Conservation (phyloP, 2,113 vertebrate species). For the Melanerpes formicivorus region DNA sequence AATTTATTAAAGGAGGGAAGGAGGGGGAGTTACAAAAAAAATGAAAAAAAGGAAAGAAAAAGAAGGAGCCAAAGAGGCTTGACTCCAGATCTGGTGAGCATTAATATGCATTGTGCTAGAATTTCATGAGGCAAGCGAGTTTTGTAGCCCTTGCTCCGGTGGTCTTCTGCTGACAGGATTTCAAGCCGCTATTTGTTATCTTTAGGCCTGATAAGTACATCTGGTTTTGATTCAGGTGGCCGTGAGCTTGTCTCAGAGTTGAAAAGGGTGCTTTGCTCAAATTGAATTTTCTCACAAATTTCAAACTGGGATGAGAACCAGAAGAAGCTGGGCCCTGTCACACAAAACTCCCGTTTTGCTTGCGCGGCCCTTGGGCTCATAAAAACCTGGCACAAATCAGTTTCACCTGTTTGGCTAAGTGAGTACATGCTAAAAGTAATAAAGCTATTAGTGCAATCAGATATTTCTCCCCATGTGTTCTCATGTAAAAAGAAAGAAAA, state of each 20-base stretch:
- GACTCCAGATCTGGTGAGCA: constrained; percentile 72
- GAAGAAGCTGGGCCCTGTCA: constrained; percentile 79
- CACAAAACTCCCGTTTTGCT: constrained; percentile 76
- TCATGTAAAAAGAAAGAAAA: constrained; percentile 51
- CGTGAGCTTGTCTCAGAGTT: constrained; percentile 88
- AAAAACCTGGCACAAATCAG: constrained; percentile 85
- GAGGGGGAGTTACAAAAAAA: too few relatives aligned
- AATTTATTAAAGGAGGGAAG: constrained; percentile 35
- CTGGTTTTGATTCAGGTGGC: constrained; percentile 97
- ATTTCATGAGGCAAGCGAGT: constrained; percentile 73
- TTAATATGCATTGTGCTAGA: constrained; percentile 75
- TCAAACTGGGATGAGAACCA: constrained; percentile 84
- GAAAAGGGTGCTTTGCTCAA: constrained; percentile 84
- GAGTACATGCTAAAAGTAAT: constrained; percentile 83
- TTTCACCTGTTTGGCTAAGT: constrained; percentile 91
- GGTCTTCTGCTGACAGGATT: constrained; percentile 88
- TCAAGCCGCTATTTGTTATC: constrained; percentile 92
- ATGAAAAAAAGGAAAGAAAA: neutral
- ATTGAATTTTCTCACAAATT: constrained; percentile 97
- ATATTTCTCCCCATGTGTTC: constrained; percentile 75
- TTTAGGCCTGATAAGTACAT: constrained; percentile 94
- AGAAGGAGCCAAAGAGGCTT: neutral
- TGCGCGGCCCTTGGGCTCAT: constrained; percentile 77
- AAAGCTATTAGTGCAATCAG: constrained; percentile 79
- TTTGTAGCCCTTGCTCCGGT: constrained; percentile 81